Conservation (phyloP, 2,797 vertebrate genomes). For the Psittacula echo region DNA sequence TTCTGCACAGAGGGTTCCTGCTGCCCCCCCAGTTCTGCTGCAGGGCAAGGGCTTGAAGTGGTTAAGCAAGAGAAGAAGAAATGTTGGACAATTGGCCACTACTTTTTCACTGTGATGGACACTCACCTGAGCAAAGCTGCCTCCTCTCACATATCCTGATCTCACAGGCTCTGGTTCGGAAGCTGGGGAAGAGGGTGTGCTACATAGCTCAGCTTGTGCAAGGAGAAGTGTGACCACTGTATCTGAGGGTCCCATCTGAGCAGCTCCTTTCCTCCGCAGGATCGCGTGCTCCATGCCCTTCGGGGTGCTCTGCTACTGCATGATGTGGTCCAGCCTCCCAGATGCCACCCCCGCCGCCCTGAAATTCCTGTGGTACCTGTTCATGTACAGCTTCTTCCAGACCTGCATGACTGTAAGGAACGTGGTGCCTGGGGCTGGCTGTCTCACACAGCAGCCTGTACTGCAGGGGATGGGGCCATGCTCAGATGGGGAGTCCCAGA, state of each 20-base stretch:
- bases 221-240: neutral
- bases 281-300: constrained; percentile 75
- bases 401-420: constrained; percentile 82
- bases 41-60: neutral
- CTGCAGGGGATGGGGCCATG: accelerated
- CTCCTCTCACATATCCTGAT: neutral
- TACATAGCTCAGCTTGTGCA: neutral
- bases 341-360: constrained; percentile 38
- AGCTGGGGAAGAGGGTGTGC: neutral
- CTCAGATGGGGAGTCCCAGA: neutral
- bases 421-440: neutral
- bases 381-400: constrained; percentile 79
- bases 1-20: neutral
- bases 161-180: neutral
- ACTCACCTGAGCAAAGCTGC: neutral
- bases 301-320: constrained; percentile 71
- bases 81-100: neutral
- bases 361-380: constrained; percentile 79
- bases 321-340: constrained; percentile 78
- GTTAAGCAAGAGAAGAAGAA: neutral
- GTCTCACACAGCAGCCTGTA: neutral
- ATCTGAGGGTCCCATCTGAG: neutral
- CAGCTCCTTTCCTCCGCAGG: constrained; percentile 59
- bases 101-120: neutral
- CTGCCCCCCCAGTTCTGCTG: neutral